These are phyloP conservation scores for Poecile montanus DNA, from an alignment of 2,797 vertebrate species.

Conservation along the genomic window DNA sequence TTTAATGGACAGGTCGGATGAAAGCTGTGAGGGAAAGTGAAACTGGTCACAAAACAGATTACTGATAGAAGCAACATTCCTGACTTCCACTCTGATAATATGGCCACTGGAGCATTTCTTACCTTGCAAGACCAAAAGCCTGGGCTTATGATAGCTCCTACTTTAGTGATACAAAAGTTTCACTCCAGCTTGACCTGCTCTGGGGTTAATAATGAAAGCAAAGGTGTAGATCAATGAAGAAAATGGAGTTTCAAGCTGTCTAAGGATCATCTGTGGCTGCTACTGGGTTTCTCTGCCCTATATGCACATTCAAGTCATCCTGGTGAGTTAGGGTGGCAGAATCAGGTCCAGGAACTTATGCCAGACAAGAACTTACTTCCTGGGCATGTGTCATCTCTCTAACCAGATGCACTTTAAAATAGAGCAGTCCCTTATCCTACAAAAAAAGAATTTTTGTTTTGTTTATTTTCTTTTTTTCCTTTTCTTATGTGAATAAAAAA, in stretches of 20 bases:
- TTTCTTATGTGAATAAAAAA: conserved; percentile 31
- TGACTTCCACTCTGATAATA: not conserved
- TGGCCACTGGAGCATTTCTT: not conserved
- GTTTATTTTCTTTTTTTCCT: not conserved
- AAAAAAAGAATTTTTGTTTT: not conserved
- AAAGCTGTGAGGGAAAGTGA: not conserved
- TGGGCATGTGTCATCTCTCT: conserved; percentile 38
- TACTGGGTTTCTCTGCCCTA: not conserved
- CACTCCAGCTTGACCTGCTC: not conserved
- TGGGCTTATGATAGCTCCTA: not conserved
- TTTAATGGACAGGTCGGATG: not conserved
- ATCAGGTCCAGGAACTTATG: not conserved
- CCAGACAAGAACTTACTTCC: conserved; percentile 4
- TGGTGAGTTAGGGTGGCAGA: not conserved
- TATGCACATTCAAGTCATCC: not conserved
- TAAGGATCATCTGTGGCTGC: not conserved
- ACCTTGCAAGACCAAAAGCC: not conserved
- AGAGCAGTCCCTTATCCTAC: conserved; percentile 11
- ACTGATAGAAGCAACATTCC: not conserved
- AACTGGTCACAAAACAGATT: not conserved
- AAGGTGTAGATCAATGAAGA: not conserved
- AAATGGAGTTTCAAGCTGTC: not conserved
- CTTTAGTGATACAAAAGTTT: not conserved
- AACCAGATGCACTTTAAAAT: conserved; percentile 47
- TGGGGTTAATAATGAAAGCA: not conserved